Conservation (phyloP, 2,113 vertebrate genomes). For the Dipodomys stephensi region DNA sequence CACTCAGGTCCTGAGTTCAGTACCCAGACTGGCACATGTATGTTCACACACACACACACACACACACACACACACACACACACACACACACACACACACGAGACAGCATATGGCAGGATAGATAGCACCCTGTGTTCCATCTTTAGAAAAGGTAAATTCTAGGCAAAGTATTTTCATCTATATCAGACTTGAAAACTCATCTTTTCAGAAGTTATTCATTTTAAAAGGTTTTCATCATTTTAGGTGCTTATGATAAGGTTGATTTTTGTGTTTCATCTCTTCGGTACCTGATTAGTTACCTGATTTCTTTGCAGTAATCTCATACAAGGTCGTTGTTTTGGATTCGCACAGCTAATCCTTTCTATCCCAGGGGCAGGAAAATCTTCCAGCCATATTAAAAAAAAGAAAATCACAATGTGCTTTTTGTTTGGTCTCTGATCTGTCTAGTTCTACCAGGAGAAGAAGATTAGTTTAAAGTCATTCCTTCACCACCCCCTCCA, state of each 20-base stretch:
- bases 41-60: no score
- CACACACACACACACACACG: no score
- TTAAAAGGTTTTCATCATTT: neutral
- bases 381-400: conserved; percentile 9
- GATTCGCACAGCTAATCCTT: neutral
- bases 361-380: neutral
- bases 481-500: neutral
- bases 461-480: conserved; percentile 59
- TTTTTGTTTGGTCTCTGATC: conserved; percentile 66
- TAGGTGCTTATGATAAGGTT: neutral
- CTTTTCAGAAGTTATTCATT: neutral
- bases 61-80: no score
- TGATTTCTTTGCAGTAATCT: conserved; percentile 27
- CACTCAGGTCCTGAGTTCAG: no score
- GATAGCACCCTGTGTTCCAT: neutral
- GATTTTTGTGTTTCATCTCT: conserved; percentile 33
- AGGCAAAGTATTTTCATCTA: neutral
- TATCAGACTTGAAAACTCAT: neutral
- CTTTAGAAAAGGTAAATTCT: conserved; percentile 7
- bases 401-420: neutral
- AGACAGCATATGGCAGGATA: neutral
- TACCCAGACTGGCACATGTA: no score
- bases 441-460: conserved; percentile 24
- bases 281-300: neutral
- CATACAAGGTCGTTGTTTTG: neutral